Evolutionary conservation across 1,140 invertebrate genomes (phyloP), one percentile per base, ranked within the genome.

Genomic region (Chlorops oryzae): DNA sequence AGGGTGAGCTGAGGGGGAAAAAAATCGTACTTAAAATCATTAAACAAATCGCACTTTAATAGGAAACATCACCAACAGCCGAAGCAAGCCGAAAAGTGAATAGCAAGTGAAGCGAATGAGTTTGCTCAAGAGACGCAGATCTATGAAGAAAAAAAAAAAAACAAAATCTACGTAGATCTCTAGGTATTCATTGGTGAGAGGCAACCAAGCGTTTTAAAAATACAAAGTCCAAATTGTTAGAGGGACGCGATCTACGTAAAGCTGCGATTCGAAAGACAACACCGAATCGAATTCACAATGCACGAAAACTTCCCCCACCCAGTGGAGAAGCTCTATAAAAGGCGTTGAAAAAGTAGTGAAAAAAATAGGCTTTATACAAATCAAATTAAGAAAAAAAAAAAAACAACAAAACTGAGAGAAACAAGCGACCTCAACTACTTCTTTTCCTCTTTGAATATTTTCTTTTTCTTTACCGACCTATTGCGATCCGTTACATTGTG

Each of bases 31-130:
- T 49, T 60, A 65, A 65, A 65, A 65, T 65, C 63, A 65, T 65
- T 65, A 65, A 66, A 65, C 63, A 65, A 65, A 65, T 65, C 63
- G 63, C 63, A 65, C 63, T 63, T 65, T 66, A 65, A 65, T 65
- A 65, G 63, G 63, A 60, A 65, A 44, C 52, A 54, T 25, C 58
- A 57, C 28, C 55, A 52, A 24, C 50, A 15, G 28, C 28, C 9
- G n/a, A 32, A 32, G n/a, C 7, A 32, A n/a, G n/a, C n/a, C n/a
- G n/a, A n/a, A n/a, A n/a, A n/a, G n/a, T n/a, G n/a, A n/a, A n/a
- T n/a, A 7, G 5, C 5, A 39, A 39, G 37, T 17, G 37, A 35
- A 44, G 44, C 48, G 44, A 43, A 21, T 25, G 56, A 61, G 59
- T 59, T n/a, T n/a, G 57, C 62, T 52, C 61, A 56, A 57, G 59